Percentiles rank a stretch among this genome's conserved stretches.
Conservation (phyloP, 2,113 vertebrate species). For the Bos javanicus region DNA sequence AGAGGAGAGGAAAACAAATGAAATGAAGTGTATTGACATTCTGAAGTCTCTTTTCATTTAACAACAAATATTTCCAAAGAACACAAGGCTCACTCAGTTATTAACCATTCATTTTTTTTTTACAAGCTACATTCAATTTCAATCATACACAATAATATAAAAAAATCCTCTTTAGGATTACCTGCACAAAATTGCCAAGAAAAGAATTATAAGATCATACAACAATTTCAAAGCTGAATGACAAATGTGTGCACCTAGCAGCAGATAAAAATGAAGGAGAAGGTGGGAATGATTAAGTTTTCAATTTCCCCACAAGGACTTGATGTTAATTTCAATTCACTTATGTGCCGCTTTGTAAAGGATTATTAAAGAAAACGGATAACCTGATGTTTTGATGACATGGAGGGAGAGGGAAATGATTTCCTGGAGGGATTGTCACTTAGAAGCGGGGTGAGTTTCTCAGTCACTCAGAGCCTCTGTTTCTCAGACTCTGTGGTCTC, state of each 20-base stretch:
- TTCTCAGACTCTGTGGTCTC: neutral
- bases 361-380: constrained; percentile 57
- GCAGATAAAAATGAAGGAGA: neutral
- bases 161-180: constrained; percentile 69
- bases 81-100: constrained; percentile 15
- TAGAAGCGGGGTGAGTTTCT: neutral
- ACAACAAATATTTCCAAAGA: constrained; percentile 45
- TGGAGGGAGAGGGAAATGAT: neutral
- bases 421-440: neutral
- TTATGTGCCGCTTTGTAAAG: neutral
- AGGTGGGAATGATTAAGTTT: neutral
- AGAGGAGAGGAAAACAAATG: neutral
- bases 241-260: neutral
- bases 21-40: constrained; percentile 13
- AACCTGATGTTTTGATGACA: constrained; percentile 3
- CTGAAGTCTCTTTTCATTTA: constrained; percentile 44
- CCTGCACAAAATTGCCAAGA: constrained; percentile 48
- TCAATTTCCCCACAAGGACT: constrained; percentile 26
- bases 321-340: constrained; percentile 47
- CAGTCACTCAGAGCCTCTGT: neutral
- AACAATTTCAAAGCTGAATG: constrained; percentile 37
- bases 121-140: constrained; percentile 52
- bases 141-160: constrained; percentile 38
- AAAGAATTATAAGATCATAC: constrained; percentile 34
- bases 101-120: constrained; percentile 47